Conservation (phyloP, 2,113 vertebrate species). For the Fulica atra region DNA sequence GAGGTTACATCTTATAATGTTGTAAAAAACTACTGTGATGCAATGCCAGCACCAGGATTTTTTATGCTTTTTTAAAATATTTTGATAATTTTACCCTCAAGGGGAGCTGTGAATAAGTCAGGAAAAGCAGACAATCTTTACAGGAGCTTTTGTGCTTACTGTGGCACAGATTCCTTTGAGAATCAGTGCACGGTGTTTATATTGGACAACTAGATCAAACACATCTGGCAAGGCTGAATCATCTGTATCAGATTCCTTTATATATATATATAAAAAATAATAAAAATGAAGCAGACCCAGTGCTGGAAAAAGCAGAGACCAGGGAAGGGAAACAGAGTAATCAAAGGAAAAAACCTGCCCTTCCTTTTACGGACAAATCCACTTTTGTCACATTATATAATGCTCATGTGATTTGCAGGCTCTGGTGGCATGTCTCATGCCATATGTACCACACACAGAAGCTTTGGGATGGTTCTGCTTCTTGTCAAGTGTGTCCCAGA, state of each 20-base stretch:
- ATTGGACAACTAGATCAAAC: neutral
- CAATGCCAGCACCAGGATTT: neutral
- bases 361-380: neutral
- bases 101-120: neutral
- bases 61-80: too few species aligned
- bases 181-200: neutral
- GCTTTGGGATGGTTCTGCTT: neutral
- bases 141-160: neutral
- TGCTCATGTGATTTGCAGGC: neutral
- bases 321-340: neutral
- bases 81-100: neutral
- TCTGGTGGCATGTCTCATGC: neutral
- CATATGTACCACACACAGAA: neutral
- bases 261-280: neutral
- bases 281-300: rapidly evolving
- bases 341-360: neutral
- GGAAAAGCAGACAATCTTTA: neutral
- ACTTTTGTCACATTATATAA: neutral
- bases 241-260: neutral
- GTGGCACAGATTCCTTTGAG: neutral
- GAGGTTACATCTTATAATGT: neutral
- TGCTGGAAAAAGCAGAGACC: neutral
- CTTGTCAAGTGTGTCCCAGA: neutral
- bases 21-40: neutral
- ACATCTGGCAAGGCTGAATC: neutral